Base-by-base conservation (phyloP, 2,797 vertebrate genomes). In the Oophaga sylvatica region DNA sequence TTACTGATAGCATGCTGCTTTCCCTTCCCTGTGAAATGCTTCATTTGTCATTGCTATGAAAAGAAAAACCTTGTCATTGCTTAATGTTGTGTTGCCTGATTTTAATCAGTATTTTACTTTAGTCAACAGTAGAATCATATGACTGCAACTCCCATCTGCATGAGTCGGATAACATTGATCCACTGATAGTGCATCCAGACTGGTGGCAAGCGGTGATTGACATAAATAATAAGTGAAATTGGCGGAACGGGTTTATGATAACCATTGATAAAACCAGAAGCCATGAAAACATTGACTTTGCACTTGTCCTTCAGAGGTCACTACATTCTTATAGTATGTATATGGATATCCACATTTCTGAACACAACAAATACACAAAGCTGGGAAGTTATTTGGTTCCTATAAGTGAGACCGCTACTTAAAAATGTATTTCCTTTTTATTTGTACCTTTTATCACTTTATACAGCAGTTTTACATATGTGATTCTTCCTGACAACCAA, bases 111-210 rank as follows among this genome's bases (percentile, higher is more conserved):
- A 82, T 86, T 89, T 88, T 85, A 75, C 56, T 48, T 85, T 86
- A 86, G 76, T 83, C 84, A 83, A 56, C 31, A 63, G 26, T 78
- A 85, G 70, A 71, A 83, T 83, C 19, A n/a, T 82, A 70, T 68
- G 87, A 81, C 78, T 89, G 73, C 19, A 83, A 59, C 53, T 63
- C 73, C 62, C 84, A 82, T 89, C 88, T 89, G 88, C 80, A 89
- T 83, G 63, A 60, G 79, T 26, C 53, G 88, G 88, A 89, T 89
- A 89, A 86, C 88, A 89, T 89, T 86, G 88, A 89, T 89, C 87
- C 35, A 59, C 73, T 89, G 84, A 83, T 83, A 82, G 22, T 83
- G 88, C 83, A 83, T 82, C 63, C 80, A 86, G 57, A 83, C 45
- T 79, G 82, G 88, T 86, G 62, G 60, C 84, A 89, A 73, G 63